Base-by-base conservation (phyloP, 2,888 invertebrate species). In the Ophion slaviceki region DNA sequence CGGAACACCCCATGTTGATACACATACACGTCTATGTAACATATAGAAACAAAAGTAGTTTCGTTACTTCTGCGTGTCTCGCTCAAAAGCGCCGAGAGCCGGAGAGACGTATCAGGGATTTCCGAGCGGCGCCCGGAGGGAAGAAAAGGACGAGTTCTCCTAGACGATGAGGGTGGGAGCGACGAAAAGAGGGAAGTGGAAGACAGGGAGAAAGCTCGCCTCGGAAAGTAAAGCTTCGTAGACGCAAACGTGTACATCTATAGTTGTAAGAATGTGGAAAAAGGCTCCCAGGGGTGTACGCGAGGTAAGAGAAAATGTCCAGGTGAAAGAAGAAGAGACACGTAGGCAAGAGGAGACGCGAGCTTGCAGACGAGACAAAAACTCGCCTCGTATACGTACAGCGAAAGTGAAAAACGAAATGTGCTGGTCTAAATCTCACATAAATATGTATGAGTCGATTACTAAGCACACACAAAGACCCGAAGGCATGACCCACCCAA, bases 81-180 rank as follows among this genome's bases (percentile, higher is more conserved):
- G 71, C 28, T 82, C 59, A 36, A 80, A 82, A 85, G 71, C 70
- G 71, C 75, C 47, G 24, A 85, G 71, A 64, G 75, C 75, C 47
- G 24, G 76, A 66, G 64, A 64, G 64, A 57, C 76, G 57, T 64
- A 68, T 61, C 66, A 47, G 76, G 59, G 32, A 66, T 36, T 59
- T 20, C 47, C 10, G 59, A 67, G 53, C 32, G 59, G 6, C 45
- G 24, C 77, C 71, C 28, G 36, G 6, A 61, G 47, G 17, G 28
- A 67, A 72, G 67, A 66, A 68, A 62, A 67, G 59, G 74, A 71
- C 61, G 40, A 17, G 32, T n/a, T 36, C 59, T 62, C 64, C 36
- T 24, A 53, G 66, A 47, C 28, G n/a, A 7, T 11, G 47, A 47
- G 8, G 10, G 32, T 11, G 36, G 71, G 20, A 59, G 32, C 17